phyloP scores from a whole-genome alignment of 2,797 vertebrate species.

The Rhinogobio ventralis region DNA sequence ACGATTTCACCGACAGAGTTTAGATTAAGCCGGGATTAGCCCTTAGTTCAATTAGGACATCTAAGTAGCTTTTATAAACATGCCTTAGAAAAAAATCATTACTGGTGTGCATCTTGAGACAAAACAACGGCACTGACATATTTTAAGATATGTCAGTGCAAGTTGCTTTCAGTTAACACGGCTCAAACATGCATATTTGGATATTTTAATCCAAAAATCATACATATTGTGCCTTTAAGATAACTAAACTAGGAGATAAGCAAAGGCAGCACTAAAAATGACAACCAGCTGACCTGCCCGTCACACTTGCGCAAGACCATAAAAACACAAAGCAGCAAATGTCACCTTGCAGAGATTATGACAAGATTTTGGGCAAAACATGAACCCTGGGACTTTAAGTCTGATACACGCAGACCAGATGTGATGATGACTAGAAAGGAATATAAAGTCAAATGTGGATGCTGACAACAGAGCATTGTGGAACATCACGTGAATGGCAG shows the following conservation, averaged over 20 bases:
- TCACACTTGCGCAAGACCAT: not conserved
- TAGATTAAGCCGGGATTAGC: no score
- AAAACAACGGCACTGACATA: no score
- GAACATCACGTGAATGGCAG: conserved; percentile 9
- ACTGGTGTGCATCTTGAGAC: no score
- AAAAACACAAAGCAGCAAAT: not conserved
- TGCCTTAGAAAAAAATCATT: no score
- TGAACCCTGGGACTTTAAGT: not conserved
- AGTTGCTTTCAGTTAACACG: no score
- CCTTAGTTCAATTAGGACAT: no score
- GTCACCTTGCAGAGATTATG: conserved; percentile 1
- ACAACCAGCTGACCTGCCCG: not conserved
- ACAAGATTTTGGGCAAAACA: not conserved
- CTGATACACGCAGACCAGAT: not conserved
- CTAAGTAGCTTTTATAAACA: no score
- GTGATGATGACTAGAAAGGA: not conserved
- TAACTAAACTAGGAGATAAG: not conserved
- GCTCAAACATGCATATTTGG: no score
- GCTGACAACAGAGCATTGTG: not conserved
- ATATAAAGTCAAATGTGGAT: not conserved
- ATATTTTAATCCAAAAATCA: no score
- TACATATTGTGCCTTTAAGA: not conserved
- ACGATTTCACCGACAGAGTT: no score
- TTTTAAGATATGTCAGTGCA: no score
- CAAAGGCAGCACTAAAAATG: not conserved